Evolutionary conservation across 2,113 vertebrate species (phyloP), one percentile per base, ranked within the genome.

Genomic region (Zapus hudsonius): DNA sequence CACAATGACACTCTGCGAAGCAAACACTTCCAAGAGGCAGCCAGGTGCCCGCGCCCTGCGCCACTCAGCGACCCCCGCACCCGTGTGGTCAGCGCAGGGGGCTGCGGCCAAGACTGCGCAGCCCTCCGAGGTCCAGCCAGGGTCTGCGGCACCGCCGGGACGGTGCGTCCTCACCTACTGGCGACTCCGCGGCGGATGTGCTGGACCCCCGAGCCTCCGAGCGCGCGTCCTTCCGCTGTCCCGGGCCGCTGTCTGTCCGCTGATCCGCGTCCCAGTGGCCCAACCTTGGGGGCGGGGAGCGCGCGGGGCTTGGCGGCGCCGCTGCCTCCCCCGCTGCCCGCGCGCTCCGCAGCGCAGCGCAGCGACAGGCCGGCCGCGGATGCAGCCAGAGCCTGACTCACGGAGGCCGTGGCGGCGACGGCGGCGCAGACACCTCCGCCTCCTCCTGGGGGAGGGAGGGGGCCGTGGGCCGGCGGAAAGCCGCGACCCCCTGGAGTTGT

Each of bases 301-400:
- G 66, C 85, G 42, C 64, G 87, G 88, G 44, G 89, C 67, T 94
- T 57, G 27, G 40, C 57, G 63, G 76, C 76, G 79, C 91, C 89
- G 69, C 83, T 55, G 85, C 85, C 86, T 92, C 82, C 88, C 47
- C 80, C 33, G 64, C 80, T 10, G 69, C 87, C 90, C 69, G 82
- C 40, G 78, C 88, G 82, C 89, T 76, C 84, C 95, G 91, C 95
- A 79, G 11, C 52, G 52, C 52, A n/a, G 94, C 90, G 67, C 86
- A n/a, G n/a, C n/a, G n/a, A n/a, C 94, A 88, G 91, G 80, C 95
- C 55, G 47, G 81, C 92, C 84, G 44, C 52, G 69, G 94, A 92
- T 83, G 89, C 95, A 91, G 92, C 94, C 64, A 29, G 91, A 93
- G 91, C 96, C 94, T 95, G 95, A 96, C 96, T 95, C 96, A 95